Evolutionary conservation across 2,888 invertebrate genomes (phyloP).

Genomic region (Lycia hirtaria): DNA sequence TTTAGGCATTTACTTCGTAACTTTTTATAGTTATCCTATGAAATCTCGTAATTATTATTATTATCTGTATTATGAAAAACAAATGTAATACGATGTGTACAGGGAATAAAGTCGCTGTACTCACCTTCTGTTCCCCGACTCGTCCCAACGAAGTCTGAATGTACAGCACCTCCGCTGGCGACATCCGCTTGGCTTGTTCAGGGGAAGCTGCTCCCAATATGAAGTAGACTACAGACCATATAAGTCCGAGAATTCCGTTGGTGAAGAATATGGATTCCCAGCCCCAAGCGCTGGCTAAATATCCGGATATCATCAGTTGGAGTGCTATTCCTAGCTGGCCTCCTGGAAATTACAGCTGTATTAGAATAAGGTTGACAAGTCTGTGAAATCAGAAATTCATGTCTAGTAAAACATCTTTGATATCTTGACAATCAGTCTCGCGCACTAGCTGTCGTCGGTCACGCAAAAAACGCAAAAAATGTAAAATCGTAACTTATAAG

Average conservation of each 20-base stretch:
- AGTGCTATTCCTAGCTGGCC: slow-evolving; percentile 92
- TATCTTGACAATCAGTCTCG: no score
- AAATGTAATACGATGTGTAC: not conserved
- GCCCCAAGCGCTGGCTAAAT: slow-evolving; percentile 87
- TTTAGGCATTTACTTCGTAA: no score
- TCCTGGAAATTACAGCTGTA: slow-evolving; percentile 70
- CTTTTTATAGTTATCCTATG: no score
- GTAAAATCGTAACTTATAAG: no score
- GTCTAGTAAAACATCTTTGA: no score
- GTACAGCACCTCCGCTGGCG: slow-evolving; percentile 87
- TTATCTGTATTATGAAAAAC: not conserved
- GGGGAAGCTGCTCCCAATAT: slow-evolving; percentile 89
- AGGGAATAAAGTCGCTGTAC: slow-evolving; percentile 1
- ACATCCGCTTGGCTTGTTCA: slow-evolving; percentile 84
- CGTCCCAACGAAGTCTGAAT: slow-evolving; percentile 86
- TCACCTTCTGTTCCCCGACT: slow-evolving; percentile 69
- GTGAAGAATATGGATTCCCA: slow-evolving; percentile 93
- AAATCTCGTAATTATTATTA: no score
- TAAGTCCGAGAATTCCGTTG: slow-evolving; percentile 87
- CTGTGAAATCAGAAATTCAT: no score
- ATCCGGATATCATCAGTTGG: slow-evolving; percentile 90
- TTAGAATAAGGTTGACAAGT: not conserved
- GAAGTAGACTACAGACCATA: slow-evolving; percentile 87
- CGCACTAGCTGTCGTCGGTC: no score
- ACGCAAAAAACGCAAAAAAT: no score